Evolutionary conservation across 2,113 vertebrate genomes (phyloP).

Genomic region (Psammodynastes pulverulentus): DNA sequence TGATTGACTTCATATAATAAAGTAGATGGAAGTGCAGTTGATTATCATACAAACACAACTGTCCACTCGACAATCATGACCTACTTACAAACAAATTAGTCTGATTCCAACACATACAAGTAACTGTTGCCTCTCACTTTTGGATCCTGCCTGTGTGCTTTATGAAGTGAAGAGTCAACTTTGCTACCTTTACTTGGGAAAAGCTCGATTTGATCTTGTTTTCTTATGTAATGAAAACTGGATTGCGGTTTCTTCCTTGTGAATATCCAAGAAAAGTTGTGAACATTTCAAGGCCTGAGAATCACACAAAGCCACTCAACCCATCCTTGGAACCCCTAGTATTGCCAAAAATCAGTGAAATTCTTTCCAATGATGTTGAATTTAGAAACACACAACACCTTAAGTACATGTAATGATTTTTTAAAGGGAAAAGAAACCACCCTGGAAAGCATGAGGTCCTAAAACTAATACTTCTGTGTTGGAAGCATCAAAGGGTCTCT

Average conservation of each 20-base stretch:
- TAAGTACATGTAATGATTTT: not conserved
- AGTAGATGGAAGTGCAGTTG: not conserved
- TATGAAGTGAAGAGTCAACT: not conserved
- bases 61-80: not conserved
- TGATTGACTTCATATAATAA: not conserved
- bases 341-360: not conserved
- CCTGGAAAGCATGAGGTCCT: not conserved
- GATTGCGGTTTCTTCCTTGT: conserved; percentile 1
- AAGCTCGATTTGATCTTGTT: not conserved
- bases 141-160: not conserved
- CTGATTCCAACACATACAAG: not conserved
- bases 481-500: not conserved
- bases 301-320: not conserved
- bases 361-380: not conserved
- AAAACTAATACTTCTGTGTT: not conserved
- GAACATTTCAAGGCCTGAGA: not conserved
- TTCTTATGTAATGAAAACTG: conserved; percentile 31
- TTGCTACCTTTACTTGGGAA: conserved; percentile 22
- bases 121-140: not conserved
- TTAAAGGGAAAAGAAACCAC: not conserved
- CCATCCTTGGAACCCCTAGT: not conserved
- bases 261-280: not conserved
- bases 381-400: not conserved
- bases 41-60: not conserved
- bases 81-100: not conserved